Evolutionary conservation across 1,140 invertebrate genomes (phyloP), one percentile per base, ranked within the genome.

Genomic region (Heliconius hermathena): DNA sequence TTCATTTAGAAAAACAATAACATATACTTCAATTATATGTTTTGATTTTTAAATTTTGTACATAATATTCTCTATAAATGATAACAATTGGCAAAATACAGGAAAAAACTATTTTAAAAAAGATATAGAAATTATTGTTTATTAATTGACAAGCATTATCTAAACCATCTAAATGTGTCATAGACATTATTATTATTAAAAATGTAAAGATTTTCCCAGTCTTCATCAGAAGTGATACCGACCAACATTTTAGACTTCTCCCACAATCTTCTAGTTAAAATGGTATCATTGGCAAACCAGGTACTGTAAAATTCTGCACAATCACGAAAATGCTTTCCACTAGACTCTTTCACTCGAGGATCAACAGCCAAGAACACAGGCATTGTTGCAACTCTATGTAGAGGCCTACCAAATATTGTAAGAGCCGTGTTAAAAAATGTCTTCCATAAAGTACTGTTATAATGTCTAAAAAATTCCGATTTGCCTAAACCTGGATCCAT

Each of bases 401-500:
- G 88, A 38, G 88, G 95, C 85, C 96, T 96, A 0, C 80, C 92
- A 89, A 76, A 95, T 18, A 77, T 83, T 76, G 78, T 79, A 57
- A 78, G 87, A 72, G 74, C 84, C n/a, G 80, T 66, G 76, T 87
- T 89, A 11, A 87, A 76, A 20, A 88, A 22, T 4, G 94, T 93
- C 54, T 84, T 87, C 77, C 95, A 92, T 73, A 94, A 80, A 0
- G 94, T 89, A n/a, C 91, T 88, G 74, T 95, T 93, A 18, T 96
- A 85, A 83, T 97, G 93, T 83, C 97, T 95, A 76, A 97, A 97
- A 33, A 98, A 95, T 41, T 96, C 95, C 1, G 97, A 97, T 76
- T 97, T 97, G 16, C 96, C 96, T 86, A 97, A 96, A 26, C 98
- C 98, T 41, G 98, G 98, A 88, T 97, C 97, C 78, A 97, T 95